A percentile compares a stretch with the other conserved stretches of the same genome.
phyloP scores from a whole-genome alignment of 2,797 vertebrate genomes.

The Spea hammondii region DNA sequence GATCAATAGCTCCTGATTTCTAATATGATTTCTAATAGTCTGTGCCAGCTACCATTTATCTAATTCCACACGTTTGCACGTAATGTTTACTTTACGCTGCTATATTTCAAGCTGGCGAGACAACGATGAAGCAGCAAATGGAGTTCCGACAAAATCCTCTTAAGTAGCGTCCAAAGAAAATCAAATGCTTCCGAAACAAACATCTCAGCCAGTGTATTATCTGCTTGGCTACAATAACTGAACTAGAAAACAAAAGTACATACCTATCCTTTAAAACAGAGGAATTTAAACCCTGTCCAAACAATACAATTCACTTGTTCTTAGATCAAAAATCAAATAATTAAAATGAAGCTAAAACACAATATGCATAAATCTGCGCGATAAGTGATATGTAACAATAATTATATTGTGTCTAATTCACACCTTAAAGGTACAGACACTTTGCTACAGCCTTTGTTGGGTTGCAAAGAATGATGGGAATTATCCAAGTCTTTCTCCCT shows the following conservation, averaged over 20 bases:
- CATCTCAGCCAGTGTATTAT: slow-evolving; percentile 28
- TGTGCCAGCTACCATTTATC: slow-evolving; percentile 41
- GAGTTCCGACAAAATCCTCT: slow-evolving; percentile 53
- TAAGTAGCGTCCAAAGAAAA: slow-evolving; percentile 33
- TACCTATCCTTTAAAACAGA: background rate
- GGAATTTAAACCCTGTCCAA: background rate
- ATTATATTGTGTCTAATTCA: too few species aligned
- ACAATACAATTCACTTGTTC: background rate
- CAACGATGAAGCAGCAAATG: slow-evolving; percentile 49
- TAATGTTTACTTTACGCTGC: slow-evolving; percentile 41
- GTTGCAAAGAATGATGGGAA: too few species aligned
- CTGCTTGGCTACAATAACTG: slow-evolving; percentile 11
- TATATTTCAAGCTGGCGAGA: slow-evolving; percentile 22
- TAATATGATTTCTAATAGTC: slow-evolving; percentile 46
- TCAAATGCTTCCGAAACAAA: slow-evolving; percentile 44
- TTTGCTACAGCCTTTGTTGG: too few species aligned
- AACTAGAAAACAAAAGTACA: slow-evolving; percentile 9
- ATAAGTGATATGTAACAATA: too few species aligned
- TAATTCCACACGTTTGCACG: slow-evolving; percentile 28
- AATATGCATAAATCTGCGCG: too few species aligned
- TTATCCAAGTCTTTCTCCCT: too few species aligned
- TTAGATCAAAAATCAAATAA: background rate
- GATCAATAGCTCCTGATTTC: slow-evolving; percentile 41
- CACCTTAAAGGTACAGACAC: too few species aligned
- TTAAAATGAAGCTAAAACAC: background rate